Evolutionary conservation across 2,113 vertebrate genomes (phyloP), one percentile per base, ranked within the genome.

Genomic region (Macroglossus sobrinus): DNA sequence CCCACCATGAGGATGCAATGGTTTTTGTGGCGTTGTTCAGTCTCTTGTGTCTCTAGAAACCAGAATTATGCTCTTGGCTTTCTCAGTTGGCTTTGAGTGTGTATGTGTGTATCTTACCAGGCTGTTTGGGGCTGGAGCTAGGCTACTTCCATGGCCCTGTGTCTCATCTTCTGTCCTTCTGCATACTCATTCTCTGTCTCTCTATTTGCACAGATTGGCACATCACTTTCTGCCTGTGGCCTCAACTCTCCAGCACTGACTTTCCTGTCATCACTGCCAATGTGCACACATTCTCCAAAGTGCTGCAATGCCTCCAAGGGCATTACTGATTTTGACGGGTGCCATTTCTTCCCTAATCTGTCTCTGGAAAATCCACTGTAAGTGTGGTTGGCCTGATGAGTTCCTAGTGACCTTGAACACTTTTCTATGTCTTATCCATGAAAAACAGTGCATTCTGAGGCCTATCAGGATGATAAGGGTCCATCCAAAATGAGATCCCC

Each of bases 61-160:
- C 72, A 82, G 57, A 89, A 85, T 45, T 82, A 53, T 38, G 61
- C 30, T 35, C 64, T 96, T 88, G 35, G 53, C 80, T 94, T 96
- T 88, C 66, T 84, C 75, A 90, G 26, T 28, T 95, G 53, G 26
- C 68, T 95, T 86, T 78, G 81, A 74, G 43, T 43, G 16, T 19
- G 4, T 18, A 3, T 50, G 2, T 21, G 10, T 38, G 18, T 38
- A 28, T 81, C 26, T 81, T 28, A 33, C 38, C 28, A 66, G 47
- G 64, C 28, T 86, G 8, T 84, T 45, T 61, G 53, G 78, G 35
- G 14, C 80, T 43, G 33, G 40, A 6, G 26, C 43, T 53, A 35
- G 57, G 40, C 57, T 47, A 4, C 68, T 57, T 38, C 22, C 12
- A 0, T 28, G 53, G 47, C 43, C 47, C 22, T 8, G 22, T 19